Evolutionary conservation across 2,888 invertebrate genomes (phyloP).

Genomic region (Apodemia duryi): DNA sequence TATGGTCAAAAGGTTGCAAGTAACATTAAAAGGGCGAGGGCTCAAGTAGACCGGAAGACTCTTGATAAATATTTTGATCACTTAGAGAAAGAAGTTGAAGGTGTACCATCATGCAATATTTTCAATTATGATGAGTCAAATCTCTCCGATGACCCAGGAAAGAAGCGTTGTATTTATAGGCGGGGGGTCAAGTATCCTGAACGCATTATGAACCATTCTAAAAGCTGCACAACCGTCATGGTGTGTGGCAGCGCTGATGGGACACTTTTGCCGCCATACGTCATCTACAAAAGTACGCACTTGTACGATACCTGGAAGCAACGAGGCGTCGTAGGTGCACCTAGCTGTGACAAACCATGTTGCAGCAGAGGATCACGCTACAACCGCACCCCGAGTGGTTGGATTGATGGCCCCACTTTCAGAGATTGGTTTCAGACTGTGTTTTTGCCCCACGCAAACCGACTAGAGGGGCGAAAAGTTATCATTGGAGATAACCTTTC

Average conservation of each 20-base stretch:
- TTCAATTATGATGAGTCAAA: slow-evolving; percentile 3
- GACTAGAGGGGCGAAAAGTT: slow-evolving; percentile 26
- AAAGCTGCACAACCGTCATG: slow-evolving; percentile 20
- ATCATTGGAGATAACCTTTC: slow-evolving; percentile 32
- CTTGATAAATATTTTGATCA: slow-evolving; percentile 4
- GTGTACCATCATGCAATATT: not conserved
- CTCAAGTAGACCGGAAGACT: not conserved
- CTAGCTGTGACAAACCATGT: not conserved
- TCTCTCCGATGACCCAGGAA: not conserved
- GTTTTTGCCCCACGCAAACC: slow-evolving; percentile 27
- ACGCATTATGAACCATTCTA: not conserved
- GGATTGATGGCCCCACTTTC: slow-evolving; percentile 27
- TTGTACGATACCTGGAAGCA: slow-evolving; percentile 27
- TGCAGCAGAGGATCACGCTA: slow-evolving; percentile 19
- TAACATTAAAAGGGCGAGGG: not conserved
- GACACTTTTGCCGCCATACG: slow-evolving; percentile 22
- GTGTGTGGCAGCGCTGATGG: slow-evolving; percentile 17
- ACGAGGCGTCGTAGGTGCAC: slow-evolving; percentile 21
- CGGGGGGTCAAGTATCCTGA: slow-evolving; percentile 15
- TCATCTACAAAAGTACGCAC: slow-evolving; percentile 28
- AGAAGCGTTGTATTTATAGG: slow-evolving; percentile 1
- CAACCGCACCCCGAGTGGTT: slow-evolving; percentile 27
- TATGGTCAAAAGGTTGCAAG: not conserved
- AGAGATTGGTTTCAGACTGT: slow-evolving; percentile 26
- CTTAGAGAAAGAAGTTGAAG: not conserved